A percentile compares a stretch with the other conserved stretches of the same genome.
These are phyloP conservation scores for Sycobia sp. DNA, from an alignment of 1,140 invertebrate genomes.

Conservation along the genomic window DNA sequence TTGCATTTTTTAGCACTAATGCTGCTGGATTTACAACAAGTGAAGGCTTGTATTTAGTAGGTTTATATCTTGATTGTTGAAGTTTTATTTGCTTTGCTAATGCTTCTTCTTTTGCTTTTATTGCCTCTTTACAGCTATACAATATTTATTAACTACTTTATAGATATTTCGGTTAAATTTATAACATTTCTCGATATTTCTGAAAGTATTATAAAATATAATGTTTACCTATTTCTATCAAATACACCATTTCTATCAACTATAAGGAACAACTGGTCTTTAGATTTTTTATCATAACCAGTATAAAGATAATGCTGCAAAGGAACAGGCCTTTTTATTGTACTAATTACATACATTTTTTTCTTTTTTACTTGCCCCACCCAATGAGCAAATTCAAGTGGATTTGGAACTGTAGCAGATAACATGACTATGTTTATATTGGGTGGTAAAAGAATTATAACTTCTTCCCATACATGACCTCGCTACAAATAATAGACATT, in stretches of 20 bases:
- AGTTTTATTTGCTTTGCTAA: conserved; percentile 19
- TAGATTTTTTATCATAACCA: conserved; percentile 80
- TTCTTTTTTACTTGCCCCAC: conserved; percentile 90
- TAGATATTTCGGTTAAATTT: background rate
- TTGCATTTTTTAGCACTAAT: conserved; percentile 19
- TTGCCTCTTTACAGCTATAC: conserved; percentile 19
- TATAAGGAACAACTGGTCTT: conserved; percentile 83
- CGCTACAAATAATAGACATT: conserved; percentile 63
- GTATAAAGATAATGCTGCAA: conserved; percentile 93
- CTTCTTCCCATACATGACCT: conserved; percentile 99
- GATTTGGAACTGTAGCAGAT: conserved; percentile 98
- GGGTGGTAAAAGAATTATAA: conserved; percentile 91
- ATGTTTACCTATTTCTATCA: conserved; percentile 68
- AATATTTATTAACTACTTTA: background rate
- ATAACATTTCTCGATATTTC: background rate
- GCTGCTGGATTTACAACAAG: conserved; percentile 12
- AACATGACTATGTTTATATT: conserved; percentile 97
- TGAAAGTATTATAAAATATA: background rate
- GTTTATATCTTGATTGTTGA: conserved; percentile 29
- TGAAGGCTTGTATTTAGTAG: conserved; percentile 27
- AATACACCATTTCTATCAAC: conserved; percentile 78
- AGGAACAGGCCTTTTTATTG: conserved; percentile 91
- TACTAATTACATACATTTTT: conserved; percentile 95
- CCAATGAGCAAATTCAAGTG: conserved; percentile 96
- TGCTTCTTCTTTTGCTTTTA: conserved; percentile 10